Base-by-base conservation (phyloP, 2,888 invertebrate species). In the Sinopyrophorus schimmeli region DNA sequence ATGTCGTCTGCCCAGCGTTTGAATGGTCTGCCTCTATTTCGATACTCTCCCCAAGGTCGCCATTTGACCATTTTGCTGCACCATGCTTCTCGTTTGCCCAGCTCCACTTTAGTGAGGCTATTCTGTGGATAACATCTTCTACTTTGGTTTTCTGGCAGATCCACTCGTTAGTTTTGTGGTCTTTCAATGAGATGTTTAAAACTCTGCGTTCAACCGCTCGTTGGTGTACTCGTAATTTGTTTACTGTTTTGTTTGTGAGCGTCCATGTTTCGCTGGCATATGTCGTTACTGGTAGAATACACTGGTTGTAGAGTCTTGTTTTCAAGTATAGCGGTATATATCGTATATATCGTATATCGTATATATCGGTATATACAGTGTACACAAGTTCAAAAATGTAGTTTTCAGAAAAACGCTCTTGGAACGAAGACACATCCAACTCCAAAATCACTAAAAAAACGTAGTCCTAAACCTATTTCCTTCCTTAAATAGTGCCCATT, bases 211-310 rank as follows among this genome's bases (percentile, higher is more conserved):
- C 27, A 3, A 27, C 14, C 14, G 9, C 27, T 27, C 27, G 10
- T 27, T 6, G 27, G n/a, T 27, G 3, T 6, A 27, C n/a, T 5
- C 27, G 27, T 12, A 27, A 3, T 11, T 27, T 27, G n/a, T 27
- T 27, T 27, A 27, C 3, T 27, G 17, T 18, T 17, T 27, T 38
- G 3, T 26, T 38, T 6, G 3, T 15, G 3, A 38, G 11, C 2
- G 17, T 17, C 38, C 38, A 17, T 26, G 38, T 38, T 17, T 38
- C 38, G 2, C n/a, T 7, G 11, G 17, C 37, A 15, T 37, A 37
- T 21, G 37, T 24, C 5, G 11, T 5, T 2, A 37, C 23, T 16
- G 37, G 37, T 11, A 37, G 26, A 9, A 37, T 26, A 21, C 26
- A 37, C 16, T 37, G 12, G 9, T 24, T 26, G 26, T 26, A 37